Evolutionary conservation across 2,113 vertebrate genomes (phyloP).

Genomic region (Sinocyclocheilus maitianheensis): DNA sequence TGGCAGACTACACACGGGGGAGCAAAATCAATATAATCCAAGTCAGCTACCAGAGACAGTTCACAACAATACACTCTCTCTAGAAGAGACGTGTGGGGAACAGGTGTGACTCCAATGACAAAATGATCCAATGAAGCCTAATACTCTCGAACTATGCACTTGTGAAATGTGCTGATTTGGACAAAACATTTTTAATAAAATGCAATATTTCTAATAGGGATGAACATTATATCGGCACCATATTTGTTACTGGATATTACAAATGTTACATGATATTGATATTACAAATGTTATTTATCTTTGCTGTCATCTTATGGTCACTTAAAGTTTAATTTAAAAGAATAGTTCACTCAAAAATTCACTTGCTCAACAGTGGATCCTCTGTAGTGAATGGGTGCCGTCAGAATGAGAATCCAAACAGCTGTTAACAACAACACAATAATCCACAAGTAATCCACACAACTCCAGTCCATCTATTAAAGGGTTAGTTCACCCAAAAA

Average conservation of each 20-base stretch:
- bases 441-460: no score
- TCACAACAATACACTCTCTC: background rate
- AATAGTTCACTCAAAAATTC: no score
- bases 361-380: no score
- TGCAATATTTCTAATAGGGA: background rate
- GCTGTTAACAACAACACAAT: no score
- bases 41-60: background rate
- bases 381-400: no score
- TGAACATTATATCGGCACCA: background rate
- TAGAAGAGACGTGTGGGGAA: background rate
- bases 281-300: no score
- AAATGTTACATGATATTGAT: background rate
- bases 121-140: background rate
- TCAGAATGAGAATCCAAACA: no score
- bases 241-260: background rate
- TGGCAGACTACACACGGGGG: constrained; percentile 80
- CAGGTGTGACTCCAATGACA: background rate
- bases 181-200: background rate
- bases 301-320: no score
- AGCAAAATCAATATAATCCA: constrained; percentile 50
- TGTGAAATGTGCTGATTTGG: background rate
- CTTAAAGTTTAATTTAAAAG: no score
- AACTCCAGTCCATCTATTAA: no score
- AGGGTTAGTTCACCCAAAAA: no score
- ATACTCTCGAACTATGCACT: background rate